Conservation (phyloP, 1,140 invertebrate species). For the Eulimnadia texana region DNA sequence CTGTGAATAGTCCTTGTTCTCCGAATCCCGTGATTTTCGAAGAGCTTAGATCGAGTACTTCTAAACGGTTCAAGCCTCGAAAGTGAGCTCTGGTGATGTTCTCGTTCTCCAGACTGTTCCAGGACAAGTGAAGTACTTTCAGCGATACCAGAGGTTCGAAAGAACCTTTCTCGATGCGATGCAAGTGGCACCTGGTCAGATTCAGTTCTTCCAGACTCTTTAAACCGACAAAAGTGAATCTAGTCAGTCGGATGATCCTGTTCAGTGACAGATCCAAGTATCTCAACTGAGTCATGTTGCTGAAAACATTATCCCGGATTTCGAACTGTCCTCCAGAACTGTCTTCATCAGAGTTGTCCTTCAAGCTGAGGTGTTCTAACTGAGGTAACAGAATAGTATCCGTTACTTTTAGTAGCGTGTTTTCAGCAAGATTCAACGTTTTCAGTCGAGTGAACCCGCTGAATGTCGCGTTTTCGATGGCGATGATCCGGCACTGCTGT, state of each 20-base stretch:
- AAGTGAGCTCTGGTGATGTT: constrained; percentile 25
- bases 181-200: constrained; percentile 6
- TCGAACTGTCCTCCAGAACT: constrained; percentile 4
- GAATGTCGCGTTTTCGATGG: constrained; percentile 27
- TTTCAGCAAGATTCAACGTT: constrained; percentile 36
- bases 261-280: constrained; percentile 12
- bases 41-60: constrained; percentile 32
- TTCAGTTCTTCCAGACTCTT: constrained; percentile 8
- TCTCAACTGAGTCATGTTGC: constrained; percentile 6
- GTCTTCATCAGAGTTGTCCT: constrained; percentile 5
- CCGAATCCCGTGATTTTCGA: constrained; percentile 33
- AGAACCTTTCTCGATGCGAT: constrained; percentile 7
- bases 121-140: constrained; percentile 20
- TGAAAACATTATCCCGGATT: not conserved
- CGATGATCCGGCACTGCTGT: constrained; percentile 28
- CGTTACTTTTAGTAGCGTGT: constrained; percentile 23
- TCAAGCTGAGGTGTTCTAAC: constrained; percentile 11
- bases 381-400: constrained; percentile 8
- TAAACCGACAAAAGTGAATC: constrained; percentile 1
- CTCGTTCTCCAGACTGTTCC: constrained; percentile 10
- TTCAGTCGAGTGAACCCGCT: constrained; percentile 32
- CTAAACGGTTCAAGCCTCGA: constrained; percentile 32
- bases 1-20: constrained; percentile 32
- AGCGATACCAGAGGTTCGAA: constrained; percentile 29
- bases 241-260: not conserved